These are phyloP conservation scores for Pachypsylla venusta DNA, from an alignment of 1,140 invertebrate species.

Conservation along the genomic window DNA sequence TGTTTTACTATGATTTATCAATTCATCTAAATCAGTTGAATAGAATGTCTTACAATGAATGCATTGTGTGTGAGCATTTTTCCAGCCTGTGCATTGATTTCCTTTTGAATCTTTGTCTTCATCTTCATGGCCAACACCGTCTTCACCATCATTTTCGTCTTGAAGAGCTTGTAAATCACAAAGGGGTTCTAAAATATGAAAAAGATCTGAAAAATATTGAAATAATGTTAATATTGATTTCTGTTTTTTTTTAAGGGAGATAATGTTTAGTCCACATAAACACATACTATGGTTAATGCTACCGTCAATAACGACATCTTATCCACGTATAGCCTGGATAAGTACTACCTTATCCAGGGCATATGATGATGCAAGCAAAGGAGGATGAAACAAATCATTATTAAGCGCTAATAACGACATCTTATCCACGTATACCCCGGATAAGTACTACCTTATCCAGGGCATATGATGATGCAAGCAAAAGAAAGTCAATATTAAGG, in stretches of 20 bases:
- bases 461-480: too few species aligned
- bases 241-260: not conserved
- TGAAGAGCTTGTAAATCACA: not conserved
- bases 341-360: too few species aligned
- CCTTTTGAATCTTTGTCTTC: not conserved
- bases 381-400: too few species aligned
- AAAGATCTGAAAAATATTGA: not conserved
- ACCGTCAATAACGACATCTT: too few species aligned
- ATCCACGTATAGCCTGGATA: too few species aligned
- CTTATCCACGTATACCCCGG: too few species aligned
- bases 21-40: not conserved
- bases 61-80: not conserved
- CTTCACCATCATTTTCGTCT: not conserved
- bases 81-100: not conserved
- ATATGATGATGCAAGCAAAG: too few species aligned
- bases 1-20: not conserved
- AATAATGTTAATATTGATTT: not conserved
- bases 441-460: too few species aligned
- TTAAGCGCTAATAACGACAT: too few species aligned
- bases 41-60: not conserved
- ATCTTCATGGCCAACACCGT: not conserved
- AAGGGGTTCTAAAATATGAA: conserved; percentile 1
- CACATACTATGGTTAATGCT: too few species aligned
- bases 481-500: too few species aligned
- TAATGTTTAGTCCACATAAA: too few species aligned